phyloP scores from a whole-genome alignment of 2,113 vertebrate species.

The Pelvicachromis taeniatus region DNA sequence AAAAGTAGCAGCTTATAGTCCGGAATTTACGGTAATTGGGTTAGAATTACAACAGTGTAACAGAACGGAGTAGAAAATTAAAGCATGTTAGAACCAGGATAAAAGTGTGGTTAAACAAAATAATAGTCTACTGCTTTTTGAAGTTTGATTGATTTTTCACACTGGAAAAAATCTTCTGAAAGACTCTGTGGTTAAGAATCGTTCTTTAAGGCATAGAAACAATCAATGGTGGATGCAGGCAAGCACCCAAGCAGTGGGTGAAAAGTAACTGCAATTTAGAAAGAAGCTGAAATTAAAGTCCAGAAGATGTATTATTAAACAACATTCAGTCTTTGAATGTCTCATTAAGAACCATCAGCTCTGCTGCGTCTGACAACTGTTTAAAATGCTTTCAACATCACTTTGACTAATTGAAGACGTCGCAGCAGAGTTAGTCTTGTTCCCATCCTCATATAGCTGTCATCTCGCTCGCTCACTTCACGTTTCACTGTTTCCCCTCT shows the following conservation, averaged over 20 bases:
- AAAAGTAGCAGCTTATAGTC: too few relatives aligned
- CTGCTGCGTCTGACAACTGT: not conserved
- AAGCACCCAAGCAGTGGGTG: not conserved
- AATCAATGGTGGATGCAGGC: not conserved
- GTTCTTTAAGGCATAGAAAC: not conserved
- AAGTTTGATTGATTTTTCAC: not conserved
- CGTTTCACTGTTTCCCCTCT: not conserved
- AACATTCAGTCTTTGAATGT: not conserved
- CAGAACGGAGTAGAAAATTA: not conserved
- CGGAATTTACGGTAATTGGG: too few relatives aligned
- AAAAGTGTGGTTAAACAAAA: not conserved
- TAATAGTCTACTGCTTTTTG: not conserved
- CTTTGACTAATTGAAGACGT: not conserved
- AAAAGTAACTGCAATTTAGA: not conserved
- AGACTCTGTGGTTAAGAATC: not conserved
- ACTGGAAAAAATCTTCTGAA: not conserved
- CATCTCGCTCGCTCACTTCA: not conserved
- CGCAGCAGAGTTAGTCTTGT: not conserved
- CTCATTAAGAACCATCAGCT: constrained; percentile 16
- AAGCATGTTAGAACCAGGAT: fast-evolving
- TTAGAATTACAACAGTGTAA: not conserved
- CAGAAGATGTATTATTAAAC: not conserved
- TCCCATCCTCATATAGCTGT: not conserved
- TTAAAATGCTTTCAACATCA: not conserved
- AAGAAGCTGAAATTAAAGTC: not conserved